Base-by-base conservation (phyloP, 1,140 invertebrate species). In the Cydia pomonella region DNA sequence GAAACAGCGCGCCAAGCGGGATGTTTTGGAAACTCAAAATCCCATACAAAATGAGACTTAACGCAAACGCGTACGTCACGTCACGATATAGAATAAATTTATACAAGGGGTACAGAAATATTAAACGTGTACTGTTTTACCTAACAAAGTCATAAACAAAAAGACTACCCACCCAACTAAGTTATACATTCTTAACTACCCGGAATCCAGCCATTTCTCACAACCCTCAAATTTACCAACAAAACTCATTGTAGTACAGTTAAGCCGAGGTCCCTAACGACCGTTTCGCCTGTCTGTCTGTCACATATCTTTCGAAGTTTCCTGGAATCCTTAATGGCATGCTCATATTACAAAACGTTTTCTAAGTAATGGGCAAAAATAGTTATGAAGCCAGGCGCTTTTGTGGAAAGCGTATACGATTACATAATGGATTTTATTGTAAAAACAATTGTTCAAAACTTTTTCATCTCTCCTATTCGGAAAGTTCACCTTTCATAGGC, bases 261-360 rank as follows among this genome's bases (percentile, higher is more conserved):
- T 59, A 23, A 59, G 16, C 50, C 16, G 16, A 53, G 16, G 0
- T n/a, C 53, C 53, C 53, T 59, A 59, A 59, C 53, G 53, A 59
- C 53, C 53, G 53, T 9, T 59, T 59, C 53, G 53, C 53, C 53
- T 59, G 53, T 23, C 53, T 23, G 53, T 59, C 53, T 59, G 53
- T 59, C 21, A 59, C 53, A 59, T 59, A 59, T 59, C 53, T 59
- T 59, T 7, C 21, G 21, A 59, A 59, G 3, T 59, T 53, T 23
- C 53, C 18, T 10, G 2, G 53, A 59, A 59, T 23, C 53, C 53
- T 23, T 59, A 59, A 59, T 59, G 21, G n/a, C 53, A 59, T 59
- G 53, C 1, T 59, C 53, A 23, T 59, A 23, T 59, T 59, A 59
- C 21, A 23, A 59, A 59, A 23, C n/a, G 50, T 0, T 53, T 59